These are phyloP conservation scores for Thalpophila matura DNA, from an alignment of 2,888 invertebrate species.

Conservation along the genomic window DNA sequence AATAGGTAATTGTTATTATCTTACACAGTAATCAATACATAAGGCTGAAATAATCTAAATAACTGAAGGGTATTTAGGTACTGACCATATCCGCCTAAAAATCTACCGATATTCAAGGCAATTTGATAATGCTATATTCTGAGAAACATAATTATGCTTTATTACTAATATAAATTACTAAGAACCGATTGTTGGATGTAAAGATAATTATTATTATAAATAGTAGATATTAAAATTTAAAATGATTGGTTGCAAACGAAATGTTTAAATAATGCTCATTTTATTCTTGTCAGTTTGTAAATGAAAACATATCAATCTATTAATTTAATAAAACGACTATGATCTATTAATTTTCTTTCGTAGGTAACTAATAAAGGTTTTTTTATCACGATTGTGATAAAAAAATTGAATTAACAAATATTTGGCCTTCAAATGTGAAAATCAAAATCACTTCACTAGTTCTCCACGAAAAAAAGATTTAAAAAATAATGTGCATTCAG, in stretches of 20 bases:
- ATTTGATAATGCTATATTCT: constrained; percentile 40
- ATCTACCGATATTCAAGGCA: constrained; percentile 28
- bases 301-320: no score
- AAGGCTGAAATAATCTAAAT: constrained; percentile 12
- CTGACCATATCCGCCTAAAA: constrained; percentile 5
- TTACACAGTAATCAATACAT: background rate
- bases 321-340: no score
- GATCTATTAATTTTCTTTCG: no score
- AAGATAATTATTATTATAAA: constrained; percentile 39
- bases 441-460: no score
- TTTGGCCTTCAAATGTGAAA: no score
- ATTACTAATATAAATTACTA: constrained; percentile 25
- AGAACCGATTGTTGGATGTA: constrained; percentile 32
- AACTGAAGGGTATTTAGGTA: constrained; percentile 17
- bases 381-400: no score
- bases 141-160: constrained; percentile 42
- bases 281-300: no score
- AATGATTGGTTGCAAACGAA: background rate
- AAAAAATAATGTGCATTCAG: background rate
- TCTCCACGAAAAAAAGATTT: constrained; percentile 12
- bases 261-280: no score
- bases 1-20: background rate
- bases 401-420: no score
- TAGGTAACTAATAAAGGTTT: no score
- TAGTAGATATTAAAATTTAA: constrained; percentile 4